Conservation (phyloP, 1,140 invertebrate species). For the Antheraea pernyi region DNA sequence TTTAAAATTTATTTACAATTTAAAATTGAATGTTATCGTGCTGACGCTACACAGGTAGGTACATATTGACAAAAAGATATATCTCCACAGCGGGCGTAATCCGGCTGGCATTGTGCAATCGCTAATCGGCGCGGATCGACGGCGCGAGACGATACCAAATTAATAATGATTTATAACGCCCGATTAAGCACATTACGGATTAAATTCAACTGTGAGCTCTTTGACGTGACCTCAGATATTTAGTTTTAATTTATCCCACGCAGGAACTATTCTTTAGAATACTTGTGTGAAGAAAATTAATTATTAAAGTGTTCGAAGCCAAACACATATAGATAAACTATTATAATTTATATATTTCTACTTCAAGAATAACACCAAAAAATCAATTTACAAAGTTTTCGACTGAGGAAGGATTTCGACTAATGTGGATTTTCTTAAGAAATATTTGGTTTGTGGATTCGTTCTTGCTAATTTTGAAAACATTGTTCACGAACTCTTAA, state of each 20-base stretch:
- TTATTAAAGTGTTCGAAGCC: neutral
- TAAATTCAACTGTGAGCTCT: conserved; percentile 51
- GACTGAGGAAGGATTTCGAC: no score
- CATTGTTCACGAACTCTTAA: no score
- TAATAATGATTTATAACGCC: conserved; percentile 76
- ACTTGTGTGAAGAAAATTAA: neutral
- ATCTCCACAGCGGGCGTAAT: conserved; percentile 57
- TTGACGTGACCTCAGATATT: conserved; percentile 34
- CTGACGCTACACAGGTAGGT: conserved; percentile 60
- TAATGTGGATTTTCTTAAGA: no score
- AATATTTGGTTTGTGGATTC: no score
- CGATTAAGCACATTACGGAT: conserved; percentile 69
- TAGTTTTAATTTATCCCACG: neutral
- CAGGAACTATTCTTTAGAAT: conserved; percentile 17
- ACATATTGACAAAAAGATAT: conserved; percentile 73
- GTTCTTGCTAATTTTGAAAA: no score
- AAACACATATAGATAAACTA: no score
- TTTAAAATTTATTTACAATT: no score
- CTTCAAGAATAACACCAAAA: no score
- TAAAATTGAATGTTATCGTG: neutral
- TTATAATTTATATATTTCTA: no score
- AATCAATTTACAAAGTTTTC: no score
- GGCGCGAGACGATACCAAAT: conserved; percentile 53
- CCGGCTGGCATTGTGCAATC: conserved; percentile 72
- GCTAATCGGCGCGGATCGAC: conserved; percentile 73